Conservation (phyloP, 2,797 vertebrate genomes). For the Rhinogobio ventralis region DNA sequence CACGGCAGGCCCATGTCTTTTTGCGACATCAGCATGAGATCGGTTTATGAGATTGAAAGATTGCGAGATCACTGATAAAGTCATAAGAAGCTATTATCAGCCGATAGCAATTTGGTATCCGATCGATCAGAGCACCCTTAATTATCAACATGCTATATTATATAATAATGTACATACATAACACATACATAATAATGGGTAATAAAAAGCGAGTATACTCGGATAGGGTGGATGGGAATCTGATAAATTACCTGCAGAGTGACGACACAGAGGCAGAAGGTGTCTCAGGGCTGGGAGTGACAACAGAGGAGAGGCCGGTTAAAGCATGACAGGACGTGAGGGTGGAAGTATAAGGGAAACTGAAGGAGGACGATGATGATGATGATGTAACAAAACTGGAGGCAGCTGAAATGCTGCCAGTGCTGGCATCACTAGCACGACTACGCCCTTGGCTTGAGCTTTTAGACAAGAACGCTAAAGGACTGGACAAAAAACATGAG, state of each 20-base stretch:
- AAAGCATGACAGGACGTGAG: constrained; percentile 60
- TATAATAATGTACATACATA: not conserved
- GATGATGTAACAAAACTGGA: constrained; percentile 49
- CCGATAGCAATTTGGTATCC: not conserved
- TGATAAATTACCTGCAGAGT: constrained; percentile 70
- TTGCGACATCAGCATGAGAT: not conserved
- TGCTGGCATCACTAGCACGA: constrained; percentile 12
- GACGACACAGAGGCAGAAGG: constrained; percentile 59
- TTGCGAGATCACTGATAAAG: not conserved
- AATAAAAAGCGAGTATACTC: not conserved
- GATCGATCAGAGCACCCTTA: not conserved
- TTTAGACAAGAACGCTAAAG: constrained; percentile 79
- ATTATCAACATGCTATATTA: not conserved
- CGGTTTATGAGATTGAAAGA: not conserved
- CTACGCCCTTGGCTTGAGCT: constrained; percentile 60
- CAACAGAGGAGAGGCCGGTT: constrained; percentile 53
- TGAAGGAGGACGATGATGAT: constrained; percentile 52
- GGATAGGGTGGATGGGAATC: not conserved
- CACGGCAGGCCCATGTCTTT: not conserved
- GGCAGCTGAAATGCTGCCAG: constrained; percentile 38
- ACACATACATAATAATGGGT: not conserved
- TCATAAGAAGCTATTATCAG: not conserved
- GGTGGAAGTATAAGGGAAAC: constrained; percentile 49
- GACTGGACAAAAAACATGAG: constrained; percentile 79
- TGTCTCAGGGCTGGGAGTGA: constrained; percentile 58